These are phyloP conservation scores for Tympanoctomys barrerae DNA, from an alignment of 2,797 vertebrate genomes.

Conservation along the genomic window DNA sequence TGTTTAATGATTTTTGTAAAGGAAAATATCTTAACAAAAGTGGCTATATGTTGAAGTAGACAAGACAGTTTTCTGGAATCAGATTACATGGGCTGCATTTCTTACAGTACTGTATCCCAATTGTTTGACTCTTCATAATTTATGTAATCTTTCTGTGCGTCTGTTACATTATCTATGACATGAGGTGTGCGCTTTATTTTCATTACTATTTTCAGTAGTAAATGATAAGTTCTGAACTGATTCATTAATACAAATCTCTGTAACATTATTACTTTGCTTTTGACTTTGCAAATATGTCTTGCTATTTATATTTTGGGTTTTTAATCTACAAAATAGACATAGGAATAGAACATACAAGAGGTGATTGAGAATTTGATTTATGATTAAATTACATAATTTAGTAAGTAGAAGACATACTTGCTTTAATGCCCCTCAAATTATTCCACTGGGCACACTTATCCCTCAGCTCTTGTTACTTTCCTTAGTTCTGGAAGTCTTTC, in stretches of 20 bases:
- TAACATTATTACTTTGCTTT: background rate
- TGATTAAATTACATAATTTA: background rate
- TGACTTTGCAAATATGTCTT: background rate
- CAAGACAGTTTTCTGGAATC: background rate
- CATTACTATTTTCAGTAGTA: background rate
- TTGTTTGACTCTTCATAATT: background rate
- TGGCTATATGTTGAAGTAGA: background rate
- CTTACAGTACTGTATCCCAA: fast-evolving
- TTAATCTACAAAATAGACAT: background rate
- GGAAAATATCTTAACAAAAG: background rate
- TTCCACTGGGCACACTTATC: background rate
- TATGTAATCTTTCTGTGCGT: background rate
- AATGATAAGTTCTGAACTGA: background rate
- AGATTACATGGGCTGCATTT: background rate
- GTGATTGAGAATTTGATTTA: background rate
- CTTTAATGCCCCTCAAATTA: background rate
- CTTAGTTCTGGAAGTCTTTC: background rate
- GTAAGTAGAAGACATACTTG: background rate
- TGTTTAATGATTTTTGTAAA: background rate
- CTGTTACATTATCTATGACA: background rate
- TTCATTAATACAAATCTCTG: background rate
- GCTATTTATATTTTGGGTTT: background rate
- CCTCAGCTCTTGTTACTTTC: background rate
- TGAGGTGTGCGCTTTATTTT: background rate
- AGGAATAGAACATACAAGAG: background rate